Conservation (phyloP, 2,888 invertebrate species). For the Oxytorus armatus region DNA sequence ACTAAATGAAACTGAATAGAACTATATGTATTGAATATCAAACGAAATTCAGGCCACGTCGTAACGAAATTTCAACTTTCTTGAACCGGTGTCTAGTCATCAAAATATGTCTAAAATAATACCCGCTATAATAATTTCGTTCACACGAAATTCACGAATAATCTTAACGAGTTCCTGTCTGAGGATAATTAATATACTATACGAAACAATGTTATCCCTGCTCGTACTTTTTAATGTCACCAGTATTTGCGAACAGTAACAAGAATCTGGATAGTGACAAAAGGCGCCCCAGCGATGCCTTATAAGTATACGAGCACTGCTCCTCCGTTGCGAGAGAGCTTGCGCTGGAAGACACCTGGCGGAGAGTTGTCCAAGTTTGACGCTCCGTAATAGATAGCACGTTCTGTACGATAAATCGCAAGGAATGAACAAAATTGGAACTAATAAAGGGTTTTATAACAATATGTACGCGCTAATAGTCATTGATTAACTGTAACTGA, state of each 20-base stretch:
- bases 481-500: constrained; percentile 7
- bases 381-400: background rate
- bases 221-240: no score
- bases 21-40: background rate
- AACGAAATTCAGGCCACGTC: background rate
- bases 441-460: background rate
- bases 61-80: background rate
- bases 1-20: constrained; percentile 2
- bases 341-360: background rate
- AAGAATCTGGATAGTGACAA: no score
- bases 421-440: background rate
- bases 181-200: no score
- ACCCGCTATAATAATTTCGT: no score
- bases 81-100: no score
- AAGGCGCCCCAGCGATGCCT: background rate
- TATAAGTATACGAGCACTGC: background rate
- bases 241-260: no score
- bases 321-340: background rate
- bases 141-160: no score
- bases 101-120: no score
- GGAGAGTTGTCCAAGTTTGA: background rate
- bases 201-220: no score
- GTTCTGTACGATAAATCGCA: background rate
- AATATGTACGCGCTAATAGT: background rate
- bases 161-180: no score